Conservation (phyloP, 2,113 vertebrate species). For the Entomyzon cyanotis region DNA sequence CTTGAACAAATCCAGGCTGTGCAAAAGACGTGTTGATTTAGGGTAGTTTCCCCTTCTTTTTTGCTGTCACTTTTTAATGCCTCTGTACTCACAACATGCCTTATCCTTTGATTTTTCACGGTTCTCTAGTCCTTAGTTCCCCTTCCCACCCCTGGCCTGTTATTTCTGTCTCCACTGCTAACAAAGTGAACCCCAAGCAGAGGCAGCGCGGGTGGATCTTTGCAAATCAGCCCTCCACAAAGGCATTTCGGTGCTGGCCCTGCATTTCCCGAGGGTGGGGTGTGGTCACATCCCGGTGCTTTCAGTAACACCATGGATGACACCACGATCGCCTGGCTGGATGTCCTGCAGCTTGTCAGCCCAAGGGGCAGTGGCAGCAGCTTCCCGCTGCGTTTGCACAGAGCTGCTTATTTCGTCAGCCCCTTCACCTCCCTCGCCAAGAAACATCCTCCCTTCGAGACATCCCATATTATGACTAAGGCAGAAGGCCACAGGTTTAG, state of each 20-base stretch:
- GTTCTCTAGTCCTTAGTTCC: background rate
- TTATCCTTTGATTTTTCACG: background rate
- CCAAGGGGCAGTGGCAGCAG: background rate
- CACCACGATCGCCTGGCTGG: accelerated
- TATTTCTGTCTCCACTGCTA: background rate
- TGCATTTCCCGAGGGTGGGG: background rate
- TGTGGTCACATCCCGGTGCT: background rate
- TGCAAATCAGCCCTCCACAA: background rate
- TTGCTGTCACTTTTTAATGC: background rate
- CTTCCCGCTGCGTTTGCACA: accelerated
- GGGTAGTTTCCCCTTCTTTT: background rate
- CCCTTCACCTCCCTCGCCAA: background rate
- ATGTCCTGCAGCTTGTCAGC: background rate
- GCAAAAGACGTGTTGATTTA: background rate
- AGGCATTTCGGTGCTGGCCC: background rate
- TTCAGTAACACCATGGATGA: accelerated
- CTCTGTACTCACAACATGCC: background rate
- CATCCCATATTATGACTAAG: conserved; percentile 85
- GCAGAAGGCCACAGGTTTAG: conserved; percentile 83
- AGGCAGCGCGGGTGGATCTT: background rate
- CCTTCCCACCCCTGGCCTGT: background rate
- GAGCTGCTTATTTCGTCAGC: background rate
- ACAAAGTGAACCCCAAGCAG: background rate
- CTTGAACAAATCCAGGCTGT: background rate
- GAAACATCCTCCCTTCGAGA: conserved; percentile 29